Base-by-base conservation (phyloP, 2,888 invertebrate species). In the Parnassius mnemosyne region DNA sequence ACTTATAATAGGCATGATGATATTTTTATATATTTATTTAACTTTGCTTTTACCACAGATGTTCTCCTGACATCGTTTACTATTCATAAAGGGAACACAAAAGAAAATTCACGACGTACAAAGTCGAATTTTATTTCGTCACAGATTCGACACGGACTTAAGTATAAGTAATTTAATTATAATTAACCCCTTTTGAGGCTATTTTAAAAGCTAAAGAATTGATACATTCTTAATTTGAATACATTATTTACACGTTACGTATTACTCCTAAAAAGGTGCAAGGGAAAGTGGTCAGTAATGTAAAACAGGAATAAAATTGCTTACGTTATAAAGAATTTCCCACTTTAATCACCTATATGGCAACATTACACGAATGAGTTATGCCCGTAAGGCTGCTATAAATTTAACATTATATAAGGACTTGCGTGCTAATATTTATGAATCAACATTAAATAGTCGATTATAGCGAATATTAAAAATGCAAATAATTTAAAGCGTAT, bases 241-340 rank as follows among this genome's bases (percentile, higher is more conserved):
- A 41, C 49, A 52, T 63, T 60, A 52, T 25, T 56, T 60, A 60
- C 12, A 50, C 25, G 56, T 63, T 46, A 57, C 60, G 63, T 52
- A 47, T 9, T 12, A 20, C 60, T 25, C 56, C 56, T 50, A 7
- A 56, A 63, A 63, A 60, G 63, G 63, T 43, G 25, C 43, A 42
- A 60, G 61, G 53, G 63, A 60, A 63, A 63, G 63, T 60, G n/a
- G 44, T 47, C 16, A 11, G 56, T 25, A 47, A 59, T 41, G 16
- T 57, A 50, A 57, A 56, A 60, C 63, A 60, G 63, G 63, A 63
- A 60, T 60, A 60, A 49, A 49, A 49, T 13, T 47, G 16, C 34
- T 56, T 20, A 47, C 3, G 53, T 20, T 55, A 34, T 46, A 63
- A 63, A 53, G 55, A 63, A 60, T 59, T 49, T 46, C 51, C 59